Evolutionary conservation across 2,113 vertebrate species (phyloP), one percentile per base, ranked within the genome.

Genomic region (Merops nubicus): DNA sequence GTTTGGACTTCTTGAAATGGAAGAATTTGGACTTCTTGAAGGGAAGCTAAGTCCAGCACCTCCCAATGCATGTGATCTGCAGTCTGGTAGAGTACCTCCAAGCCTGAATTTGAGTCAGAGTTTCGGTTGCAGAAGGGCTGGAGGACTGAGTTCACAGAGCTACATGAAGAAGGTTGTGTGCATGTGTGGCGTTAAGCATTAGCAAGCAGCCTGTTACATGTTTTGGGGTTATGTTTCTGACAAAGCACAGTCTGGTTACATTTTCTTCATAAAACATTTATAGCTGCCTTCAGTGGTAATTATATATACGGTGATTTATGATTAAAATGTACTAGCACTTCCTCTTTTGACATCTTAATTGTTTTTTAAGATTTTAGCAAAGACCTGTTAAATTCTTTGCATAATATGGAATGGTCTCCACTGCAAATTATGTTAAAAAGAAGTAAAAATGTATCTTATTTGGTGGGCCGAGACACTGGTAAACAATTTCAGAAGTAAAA

Each of bases 301-400:
- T 97, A 97, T 95, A 78, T 96, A 94, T 97, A 97, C 89, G 96
- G 92, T 97, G 96, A 98, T 98, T 98, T 97, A 97, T 96, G 96
- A 97, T 89, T 83, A 93, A 98, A 98, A 97, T 91, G 80, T 93
- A 84, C 93, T 96, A 94, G 94, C 65, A 63, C 85, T 97, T 98
- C 93, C 93, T 97, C 93, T 93, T 98, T 95, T 97, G 97, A 97
- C 95, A 97, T 97, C 83, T 95, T 98, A 98, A 97, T 98, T 97
- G 94, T 96, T 97, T 97, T 90, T 94, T 91, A n/a, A 91, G 96
- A 97, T 96, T 96, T 97, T 94, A 98, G 88, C 94, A 94, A 96
- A 93, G 89, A 93, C 94, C 93, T 96, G 91, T 98, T 97, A 97
- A 96, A 98, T 93, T 97, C 88, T 96, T 97, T 96, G 95, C 82